phyloP scores from a whole-genome alignment of 2,113 vertebrate genomes.

The Crotalus helleri region DNA sequence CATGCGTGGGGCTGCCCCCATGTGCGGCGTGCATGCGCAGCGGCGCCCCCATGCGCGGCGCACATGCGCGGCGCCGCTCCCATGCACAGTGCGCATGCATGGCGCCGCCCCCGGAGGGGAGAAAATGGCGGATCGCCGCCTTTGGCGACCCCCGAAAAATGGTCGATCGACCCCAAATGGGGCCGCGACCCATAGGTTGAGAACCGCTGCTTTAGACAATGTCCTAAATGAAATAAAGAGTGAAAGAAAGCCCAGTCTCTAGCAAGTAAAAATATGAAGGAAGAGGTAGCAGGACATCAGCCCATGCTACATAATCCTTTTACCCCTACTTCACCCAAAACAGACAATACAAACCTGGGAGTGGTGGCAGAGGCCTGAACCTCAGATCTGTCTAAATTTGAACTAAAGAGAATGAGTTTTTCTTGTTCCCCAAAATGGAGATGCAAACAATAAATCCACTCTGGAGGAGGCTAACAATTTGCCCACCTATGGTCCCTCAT shows the following conservation, averaged over 20 bases:
- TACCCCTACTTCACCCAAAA: neutral
- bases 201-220: neutral
- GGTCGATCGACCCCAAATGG: no score
- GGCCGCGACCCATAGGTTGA: no score
- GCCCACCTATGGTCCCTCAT: neutral
- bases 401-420: neutral
- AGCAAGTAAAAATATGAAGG: neutral
- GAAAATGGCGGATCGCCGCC: no score
- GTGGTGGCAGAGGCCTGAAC: neutral
- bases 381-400: neutral
- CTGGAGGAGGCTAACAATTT: neutral
- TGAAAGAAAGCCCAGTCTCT: neutral
- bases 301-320: neutral
- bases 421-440: neutral
- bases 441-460: neutral
- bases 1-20: no score
- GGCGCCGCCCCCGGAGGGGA: no score
- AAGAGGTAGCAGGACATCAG: neutral
- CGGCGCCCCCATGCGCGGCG: no score
- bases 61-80: no score
- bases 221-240: neutral
- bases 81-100: no score
- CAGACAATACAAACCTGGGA: neutral
- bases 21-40: no score
- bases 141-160: no score